Evolutionary conservation across 1,140 invertebrate species (phyloP).

Genomic region (Bactericera cockerelli): DNA sequence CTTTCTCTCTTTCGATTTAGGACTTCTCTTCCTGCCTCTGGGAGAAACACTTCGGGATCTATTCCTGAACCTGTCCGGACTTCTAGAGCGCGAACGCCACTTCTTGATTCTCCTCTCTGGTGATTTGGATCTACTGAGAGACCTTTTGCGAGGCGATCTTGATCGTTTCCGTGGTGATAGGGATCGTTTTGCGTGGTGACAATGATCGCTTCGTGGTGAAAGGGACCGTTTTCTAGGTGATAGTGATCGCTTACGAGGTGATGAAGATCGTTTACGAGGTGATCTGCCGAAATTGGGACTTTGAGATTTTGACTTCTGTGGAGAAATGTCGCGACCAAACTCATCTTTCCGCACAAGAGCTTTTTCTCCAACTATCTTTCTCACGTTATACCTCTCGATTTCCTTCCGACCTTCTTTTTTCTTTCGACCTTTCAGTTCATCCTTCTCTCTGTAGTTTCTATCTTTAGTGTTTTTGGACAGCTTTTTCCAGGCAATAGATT

Average conservation of each 20-base stretch:
- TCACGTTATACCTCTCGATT: slow-evolving; percentile 62
- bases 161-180: too few species aligned
- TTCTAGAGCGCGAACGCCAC: slow-evolving; percentile 18
- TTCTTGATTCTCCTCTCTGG: slow-evolving; percentile 18
- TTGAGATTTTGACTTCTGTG: slow-evolving; percentile 30
- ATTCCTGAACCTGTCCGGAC: slow-evolving; percentile 24
- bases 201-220: too few species aligned
- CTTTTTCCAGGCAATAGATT: slow-evolving; percentile 54
- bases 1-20: background rate
- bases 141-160: too few species aligned
- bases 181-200: too few species aligned
- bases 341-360: slow-evolving; percentile 51
- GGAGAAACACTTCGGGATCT: slow-evolving; percentile 24
- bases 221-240: too few species aligned
- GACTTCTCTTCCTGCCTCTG: slow-evolving; percentile 14
- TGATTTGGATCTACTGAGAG: slow-evolving; percentile 13
- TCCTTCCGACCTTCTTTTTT: slow-evolving; percentile 60
- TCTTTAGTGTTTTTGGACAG: slow-evolving; percentile 62
- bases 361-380: slow-evolving; percentile 55
- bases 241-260: slow-evolving; percentile 8
- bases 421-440: slow-evolving; percentile 29
- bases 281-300: slow-evolving; percentile 22
- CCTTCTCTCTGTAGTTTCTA: slow-evolving; percentile 50
- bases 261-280: background rate
- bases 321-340: slow-evolving; percentile 56